Evolutionary conservation across 2,797 vertebrate species (phyloP).

Genomic region (Sciurus carolinensis): DNA sequence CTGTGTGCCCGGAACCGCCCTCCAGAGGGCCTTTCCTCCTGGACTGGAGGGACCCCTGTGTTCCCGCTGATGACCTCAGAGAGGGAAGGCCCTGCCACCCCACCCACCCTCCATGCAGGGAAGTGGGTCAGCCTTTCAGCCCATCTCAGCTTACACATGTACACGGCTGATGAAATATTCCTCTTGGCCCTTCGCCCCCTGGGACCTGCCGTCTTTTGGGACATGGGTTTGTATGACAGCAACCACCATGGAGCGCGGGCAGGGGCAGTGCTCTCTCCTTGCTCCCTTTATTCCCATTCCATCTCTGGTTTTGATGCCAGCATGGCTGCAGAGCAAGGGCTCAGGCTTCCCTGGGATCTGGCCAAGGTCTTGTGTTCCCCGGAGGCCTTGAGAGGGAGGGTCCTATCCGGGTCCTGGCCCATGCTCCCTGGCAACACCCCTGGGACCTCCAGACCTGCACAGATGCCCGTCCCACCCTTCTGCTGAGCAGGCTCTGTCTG

Average conservation of each 20-base stretch:
- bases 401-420: fast-evolving
- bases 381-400: neutral
- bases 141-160: slow-evolving; percentile 88
- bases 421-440: neutral
- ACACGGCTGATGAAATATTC: slow-evolving; percentile 89
- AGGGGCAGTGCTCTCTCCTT: too few relatives aligned
- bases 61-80: slow-evolving; percentile 55
- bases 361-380: neutral
- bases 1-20: too few relatives aligned
- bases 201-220: slow-evolving; percentile 86
- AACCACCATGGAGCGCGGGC: slow-evolving; percentile 75
- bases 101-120: slow-evolving; percentile 75
- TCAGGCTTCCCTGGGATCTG: neutral
- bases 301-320: too few relatives aligned
- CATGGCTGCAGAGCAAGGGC: too few relatives aligned
- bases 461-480: neutral
- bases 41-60: neutral
- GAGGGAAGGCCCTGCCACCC: slow-evolving; percentile 30
- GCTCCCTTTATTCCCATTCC: neutral
- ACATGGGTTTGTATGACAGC: slow-evolving; percentile 88
- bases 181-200: slow-evolving; percentile 82
- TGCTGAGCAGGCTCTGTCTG: too few relatives aligned
- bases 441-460: fast-evolving
- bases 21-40: too few relatives aligned
- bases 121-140: slow-evolving; percentile 84